Evolutionary conservation across 2,888 invertebrate species (phyloP), one percentile per base, ranked within the genome.

Genomic region (Hirtodrosophila cameraria): DNA sequence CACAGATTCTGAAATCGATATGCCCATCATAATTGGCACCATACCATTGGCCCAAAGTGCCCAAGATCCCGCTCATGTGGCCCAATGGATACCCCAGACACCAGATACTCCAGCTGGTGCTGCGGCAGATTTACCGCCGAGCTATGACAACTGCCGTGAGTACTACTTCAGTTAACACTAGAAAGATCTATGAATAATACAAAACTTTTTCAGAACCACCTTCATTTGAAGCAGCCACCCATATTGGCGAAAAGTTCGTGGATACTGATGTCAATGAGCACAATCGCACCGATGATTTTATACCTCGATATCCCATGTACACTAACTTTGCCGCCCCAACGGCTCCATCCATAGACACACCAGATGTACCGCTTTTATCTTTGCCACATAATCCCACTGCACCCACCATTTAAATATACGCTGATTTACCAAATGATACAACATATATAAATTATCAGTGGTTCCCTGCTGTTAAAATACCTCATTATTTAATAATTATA

Each of bases 281-380:
- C 25, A 65, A 86, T 49, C 59, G 66, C 18, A 62, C 74, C 1
- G 81, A 86, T 27, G 82, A 81, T 7, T 88, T 77, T 16, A 59
- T 88, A 25, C 88, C 88, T 3, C 71, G 79, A 13, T 88, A 88
- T 54, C 88, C 88, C n/a, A 75, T 87, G 69, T 88, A 88, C 49
- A 81, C 59, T 3, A 65, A 87, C 68, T 86, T 88, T 53, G 87
- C 81, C 8, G 15, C 28, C 23, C 61, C 86, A 15, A 28, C 79
- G 13, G 79, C 79, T 0, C 75, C 81, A 4, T 64, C 48, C 1
- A 23, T 9, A 3, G 25, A 54, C 0, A 5, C 8, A 2, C 38
- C 54, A 1, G 12, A 38, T 6, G 50, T 42, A 3, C 57, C 72
- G 0, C 33, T 62, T 3, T 23, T 66, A 15, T 20, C 30, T 3